Evolutionary conservation across 2,113 vertebrate species (phyloP).

Genomic region (Microtus montanus): DNA sequence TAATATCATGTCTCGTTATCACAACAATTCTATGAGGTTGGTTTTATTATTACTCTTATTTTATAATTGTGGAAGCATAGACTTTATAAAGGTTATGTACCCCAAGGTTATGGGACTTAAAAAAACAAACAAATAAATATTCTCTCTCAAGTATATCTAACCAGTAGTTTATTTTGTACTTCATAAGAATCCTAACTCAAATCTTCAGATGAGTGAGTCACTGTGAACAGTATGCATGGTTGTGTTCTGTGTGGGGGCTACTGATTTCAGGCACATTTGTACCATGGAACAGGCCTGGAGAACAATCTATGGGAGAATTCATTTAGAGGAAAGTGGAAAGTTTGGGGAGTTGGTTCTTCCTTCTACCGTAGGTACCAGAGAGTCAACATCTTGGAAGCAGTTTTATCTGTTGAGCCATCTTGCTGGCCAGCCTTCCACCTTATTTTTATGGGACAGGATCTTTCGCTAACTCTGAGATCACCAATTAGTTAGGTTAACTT

Average conservation of each 20-base stretch:
- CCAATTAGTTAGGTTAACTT: background rate
- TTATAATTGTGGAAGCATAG: slow-evolving; percentile 2
- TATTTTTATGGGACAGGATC: too few relatives aligned
- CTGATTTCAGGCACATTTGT: background rate
- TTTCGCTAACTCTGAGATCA: background rate
- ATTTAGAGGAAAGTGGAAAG: background rate
- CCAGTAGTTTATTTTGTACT: slow-evolving; percentile 5
- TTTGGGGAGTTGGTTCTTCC: background rate
- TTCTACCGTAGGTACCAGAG: background rate
- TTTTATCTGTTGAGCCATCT: background rate
- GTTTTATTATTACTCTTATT: slow-evolving; percentile 17
- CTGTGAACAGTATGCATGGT: background rate
- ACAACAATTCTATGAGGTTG: background rate
- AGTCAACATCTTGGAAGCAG: background rate
- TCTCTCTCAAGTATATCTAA: background rate
- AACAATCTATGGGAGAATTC: background rate
- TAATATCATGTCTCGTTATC: background rate
- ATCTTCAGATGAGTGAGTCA: background rate
- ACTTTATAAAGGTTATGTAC: background rate
- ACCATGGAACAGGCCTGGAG: background rate
- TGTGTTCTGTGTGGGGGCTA: background rate
- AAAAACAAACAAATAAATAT: slow-evolving; percentile 15
- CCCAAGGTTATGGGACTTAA: background rate
- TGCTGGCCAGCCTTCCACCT: background rate
- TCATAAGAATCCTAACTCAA: slow-evolving; percentile 7